Evolutionary conservation across 2,888 invertebrate genomes (phyloP).

Genomic region (Lamproptera curius): DNA sequence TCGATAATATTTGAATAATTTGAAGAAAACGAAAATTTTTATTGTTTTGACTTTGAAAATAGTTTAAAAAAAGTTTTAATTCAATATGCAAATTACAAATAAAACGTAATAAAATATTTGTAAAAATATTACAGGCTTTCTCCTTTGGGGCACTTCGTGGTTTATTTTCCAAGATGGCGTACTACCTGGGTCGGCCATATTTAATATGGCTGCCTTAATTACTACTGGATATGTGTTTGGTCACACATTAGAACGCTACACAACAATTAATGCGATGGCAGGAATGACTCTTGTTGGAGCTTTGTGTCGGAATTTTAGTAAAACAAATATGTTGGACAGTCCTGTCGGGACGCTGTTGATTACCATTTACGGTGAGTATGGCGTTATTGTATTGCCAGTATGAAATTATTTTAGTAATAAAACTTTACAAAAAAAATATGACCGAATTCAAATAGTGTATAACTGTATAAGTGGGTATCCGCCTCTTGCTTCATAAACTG

Average conservation of each 20-base stretch:
- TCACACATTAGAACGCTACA: conserved; percentile 61
- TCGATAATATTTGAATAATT: not conserved
- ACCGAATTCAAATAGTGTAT: no score
- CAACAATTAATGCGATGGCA: conserved; percentile 58
- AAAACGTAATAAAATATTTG: conserved; percentile 7
- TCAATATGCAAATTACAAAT: no score
- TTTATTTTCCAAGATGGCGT: conserved; percentile 52
- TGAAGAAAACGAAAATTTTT: not conserved
- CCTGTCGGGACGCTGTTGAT: conserved; percentile 52
- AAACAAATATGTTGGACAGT: conserved; percentile 51
- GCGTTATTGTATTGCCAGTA: no score
- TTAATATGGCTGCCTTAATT: conserved; percentile 55
- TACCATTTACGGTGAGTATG: conserved; percentile 67
- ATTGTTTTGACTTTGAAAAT: not conserved
- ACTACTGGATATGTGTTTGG: conserved; percentile 57
- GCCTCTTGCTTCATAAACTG: no score
- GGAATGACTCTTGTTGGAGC: conserved; percentile 67
- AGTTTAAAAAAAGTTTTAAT: no score
- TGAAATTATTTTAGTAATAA: no score
- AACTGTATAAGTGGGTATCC: no score
- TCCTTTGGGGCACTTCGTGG: conserved; percentile 61
- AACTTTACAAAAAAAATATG: no score
- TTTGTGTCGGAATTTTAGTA: conserved; percentile 54
- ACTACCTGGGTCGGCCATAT: conserved; percentile 50
- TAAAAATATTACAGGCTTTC: conserved; percentile 51